Evolutionary conservation across 2,113 vertebrate species (phyloP), one percentile per base, ranked within the genome.

Genomic region (Pterocles gutturalis): DNA sequence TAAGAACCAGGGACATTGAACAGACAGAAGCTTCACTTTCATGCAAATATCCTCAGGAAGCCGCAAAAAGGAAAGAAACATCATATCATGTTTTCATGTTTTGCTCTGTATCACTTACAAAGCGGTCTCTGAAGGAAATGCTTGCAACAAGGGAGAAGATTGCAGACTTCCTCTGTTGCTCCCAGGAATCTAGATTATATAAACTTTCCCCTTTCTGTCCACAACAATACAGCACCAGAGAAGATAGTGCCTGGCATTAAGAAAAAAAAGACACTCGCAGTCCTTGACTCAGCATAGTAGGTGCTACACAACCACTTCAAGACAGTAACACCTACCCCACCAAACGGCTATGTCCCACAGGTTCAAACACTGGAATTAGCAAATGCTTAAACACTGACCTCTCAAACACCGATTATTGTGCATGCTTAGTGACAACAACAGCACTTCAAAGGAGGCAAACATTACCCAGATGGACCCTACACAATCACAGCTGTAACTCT

Each of bases 331-430:
- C 13, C 5, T 34, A 28, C 29, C 15, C 17, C 29, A 34, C 16
- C 5, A 0, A 69, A 83, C 4, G 4, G 21, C 26, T 31, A 10
- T 1, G 6, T 67, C 61, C 3, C 2, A 43, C 29, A 64, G 43
- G 29, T 34, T 64, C 79, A 49, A 72, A 83, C 67, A 84, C 25
- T 9, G 20, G 18, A 64, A 80, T 58, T 25, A 53, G 25, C 29
- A 75, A 25, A 58, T 7, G 21, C 48, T 53, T 29, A 18, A 53
- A 64, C 1, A 0, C 26, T 15, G 34, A 55, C 46, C 33, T 79
- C n/a, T 55, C 53, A 79, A 84, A 79, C 26, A 4, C 21, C 29
- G 29, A 18, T 53, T 46, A 41, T 36, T 79, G 57, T 7, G 4
- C 10, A 29, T 1, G 13, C n/a, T 53, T 49, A 22, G 16, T 76